Base-by-base conservation (phyloP, 2,113 vertebrate genomes). In the Poeciliopsis occidentalis region DNA sequence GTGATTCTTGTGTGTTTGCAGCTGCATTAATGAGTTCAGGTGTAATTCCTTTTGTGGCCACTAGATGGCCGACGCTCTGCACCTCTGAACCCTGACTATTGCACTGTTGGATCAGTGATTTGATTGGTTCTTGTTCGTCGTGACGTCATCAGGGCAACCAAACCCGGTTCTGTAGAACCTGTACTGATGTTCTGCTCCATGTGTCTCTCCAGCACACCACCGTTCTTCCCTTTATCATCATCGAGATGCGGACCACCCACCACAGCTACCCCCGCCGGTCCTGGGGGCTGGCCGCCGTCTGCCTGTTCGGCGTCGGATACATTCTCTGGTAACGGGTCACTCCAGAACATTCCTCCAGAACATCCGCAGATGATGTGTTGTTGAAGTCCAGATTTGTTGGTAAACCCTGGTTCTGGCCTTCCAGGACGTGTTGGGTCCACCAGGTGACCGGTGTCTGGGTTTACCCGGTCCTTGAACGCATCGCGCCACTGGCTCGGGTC, bases 241-340 rank as follows among this genome's bases (percentile, higher is more conserved):
- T 99, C 68, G 96, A 99, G 95, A 99, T 99, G 98, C 95, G 97
- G 93, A 98, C 97, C 85, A 97, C 97, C 80, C 95, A 94, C 92
- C 97, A 99, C 86, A 93, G 94, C 54, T 99, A 98, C 88, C 98
- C 97, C 92, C 96, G 96, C 92, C 96, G 97, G 93, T 87, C 78
- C 75, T 95, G 94, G 29, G 97, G 98, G 44, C 93, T 99, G 84
- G 86, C 91, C 13, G 96, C 97, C 24, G 95, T 97, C 61, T 97
- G 96, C 88, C 93, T 89, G 94, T 97, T 99, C 70, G 95, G 96
- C n/a, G 78, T 97, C 71, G 95, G 94, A 92, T 99, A 99, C 94
- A 95, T 99, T 90, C 94, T 97, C 91, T 99, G 98, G 98, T 99
- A 96, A 94, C 4, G 0, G 22, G n/a, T 60, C 29, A 4, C 30